Percentiles rank a stretch among this genome's conserved stretches.
These are phyloP conservation scores for Macrosoma leucophasiata DNA, from an alignment of 2,888 invertebrate genomes.

Conservation along the genomic window DNA sequence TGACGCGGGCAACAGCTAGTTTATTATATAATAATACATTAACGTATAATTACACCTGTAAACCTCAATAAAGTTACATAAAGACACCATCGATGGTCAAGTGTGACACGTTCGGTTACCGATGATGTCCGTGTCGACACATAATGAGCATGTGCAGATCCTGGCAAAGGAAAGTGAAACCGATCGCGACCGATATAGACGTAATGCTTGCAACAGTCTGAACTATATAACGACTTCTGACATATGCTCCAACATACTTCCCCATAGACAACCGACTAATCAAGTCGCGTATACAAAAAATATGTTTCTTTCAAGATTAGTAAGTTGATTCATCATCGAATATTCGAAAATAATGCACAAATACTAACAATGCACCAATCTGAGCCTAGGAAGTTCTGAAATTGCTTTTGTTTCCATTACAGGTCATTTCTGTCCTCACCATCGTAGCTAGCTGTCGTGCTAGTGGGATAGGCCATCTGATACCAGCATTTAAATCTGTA, in stretches of 20 bases:
- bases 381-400: too few relatives aligned
- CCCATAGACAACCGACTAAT: slow-evolving; percentile 51
- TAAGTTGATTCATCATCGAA: slow-evolving; percentile 42
- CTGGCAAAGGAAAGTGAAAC: slow-evolving; percentile 72
- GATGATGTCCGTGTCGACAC: slow-evolving; percentile 51
- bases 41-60: too few relatives aligned
- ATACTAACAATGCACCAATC: too few relatives aligned
- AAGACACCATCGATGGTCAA: slow-evolving; percentile 47
- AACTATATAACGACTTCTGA: slow-evolving; percentile 69
- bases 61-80: slow-evolving; percentile 52
- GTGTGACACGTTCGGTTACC: slow-evolving; percentile 51
- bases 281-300: slow-evolving; percentile 43
- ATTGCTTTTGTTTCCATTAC: slow-evolving; percentile 34
- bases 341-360: too few relatives aligned
- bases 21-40: too few relatives aligned
- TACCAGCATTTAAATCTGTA: slow-evolving; percentile 48
- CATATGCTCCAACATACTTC: slow-evolving; percentile 56
- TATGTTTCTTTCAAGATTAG: slow-evolving; percentile 59
- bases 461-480: slow-evolving; percentile 58
- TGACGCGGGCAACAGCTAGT: too few relatives aligned
- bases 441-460: slow-evolving; percentile 60
- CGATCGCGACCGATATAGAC: slow-evolving; percentile 47
- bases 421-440: slow-evolving; percentile 47
- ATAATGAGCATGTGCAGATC: slow-evolving; percentile 61
- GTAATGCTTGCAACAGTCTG: slow-evolving; percentile 71